Base-by-base conservation (phyloP, 2,113 vertebrate species). In the Tonatia bakeri region DNA sequence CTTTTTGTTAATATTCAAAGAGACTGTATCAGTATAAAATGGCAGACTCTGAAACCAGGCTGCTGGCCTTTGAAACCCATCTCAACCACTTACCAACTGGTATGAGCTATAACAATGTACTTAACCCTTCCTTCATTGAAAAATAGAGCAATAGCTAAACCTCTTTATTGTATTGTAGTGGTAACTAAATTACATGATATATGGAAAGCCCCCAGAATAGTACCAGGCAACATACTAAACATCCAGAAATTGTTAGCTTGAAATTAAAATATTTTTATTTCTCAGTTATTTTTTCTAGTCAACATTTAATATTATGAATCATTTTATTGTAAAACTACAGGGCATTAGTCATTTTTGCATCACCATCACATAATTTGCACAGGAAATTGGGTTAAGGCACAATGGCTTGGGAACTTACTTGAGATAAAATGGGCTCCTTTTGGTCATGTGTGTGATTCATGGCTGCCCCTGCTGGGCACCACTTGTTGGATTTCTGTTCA, bases 261-360 rank as follows among this genome's bases (percentile, higher is more conserved):
- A 87, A 80, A 81, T 65, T 40, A 36, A 90, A 77, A 72, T 67
- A 15, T 79, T 43, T 87, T 96, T 84, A 79, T 94, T 72, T 83
- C 16, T 69, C 16, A 70, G 59, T 64, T 54, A 67, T 45, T 36
- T 40, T 86, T 38, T 47, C 14, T 56, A 15, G n/a, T 72, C 73
- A 81, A 72, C 33, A 83, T 45, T 77, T 13, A 43, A 3, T 72
- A 50, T 54, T 81, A 59, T 54, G 5, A 14, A 40, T 79, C 38
- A 4, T 76, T 75, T 87, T 94, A 61, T 72, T 52, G 19, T 90
- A 79, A 94, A 72, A 90, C 3, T 83, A 2, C 3, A 52, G 33
- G 20, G 3, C 52, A 93, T 88, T 87, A 11, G 11, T 75, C 50
- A 80, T 26, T 47, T 2, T 69, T 75, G 10, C 5, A 70, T 91